Conservation (phyloP, 37 sponge, comb jelly and placozoan genomes). For the Eunapius fragilis region DNA sequence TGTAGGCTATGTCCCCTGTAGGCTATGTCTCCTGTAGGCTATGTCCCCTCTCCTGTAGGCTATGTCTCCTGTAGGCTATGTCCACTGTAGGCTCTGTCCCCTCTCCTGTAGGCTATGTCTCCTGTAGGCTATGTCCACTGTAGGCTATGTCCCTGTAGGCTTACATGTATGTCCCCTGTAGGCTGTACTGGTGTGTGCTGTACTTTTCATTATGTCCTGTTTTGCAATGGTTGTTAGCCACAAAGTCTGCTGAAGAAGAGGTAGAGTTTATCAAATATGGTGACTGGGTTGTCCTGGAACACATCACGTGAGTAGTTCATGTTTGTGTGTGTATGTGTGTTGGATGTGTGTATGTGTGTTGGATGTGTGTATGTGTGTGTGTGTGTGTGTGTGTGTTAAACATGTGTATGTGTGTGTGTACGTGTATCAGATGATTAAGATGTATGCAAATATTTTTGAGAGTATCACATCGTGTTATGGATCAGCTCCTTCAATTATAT, state of each 20-base stretch:
- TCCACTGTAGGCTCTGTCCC: too few species aligned
- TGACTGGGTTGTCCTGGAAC: slow-evolving; percentile 82
- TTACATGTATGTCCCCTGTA: not conserved
- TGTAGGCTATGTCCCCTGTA: not conserved
- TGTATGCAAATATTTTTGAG: too few species aligned
- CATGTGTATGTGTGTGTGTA: too few species aligned
- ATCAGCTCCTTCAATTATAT: not conserved
- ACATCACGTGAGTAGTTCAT: slow-evolving; percentile 59
- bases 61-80: too few species aligned
- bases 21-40: too few species aligned
- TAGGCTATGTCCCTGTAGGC: not conserved
- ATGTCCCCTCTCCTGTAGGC: too few species aligned
- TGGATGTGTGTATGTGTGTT: not conserved
- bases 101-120: too few species aligned
- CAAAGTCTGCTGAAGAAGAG: not conserved
- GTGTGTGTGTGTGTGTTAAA: not conserved
- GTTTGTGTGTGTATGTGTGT: slow-evolving; percentile 1
- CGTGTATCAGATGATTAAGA: too few species aligned
- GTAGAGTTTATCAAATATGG: slow-evolving; percentile 67
- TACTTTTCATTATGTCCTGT: too few species aligned
- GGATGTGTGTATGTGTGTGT: slow-evolving; percentile 5
- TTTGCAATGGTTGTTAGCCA: not conserved
- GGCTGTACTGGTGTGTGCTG: too few species aligned
- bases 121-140: too few species aligned
- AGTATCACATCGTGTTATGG: too few species aligned